Evolutionary conservation across 2,888 invertebrate genomes (phyloP).

Genomic region (Latrodectus hesperus): DNA sequence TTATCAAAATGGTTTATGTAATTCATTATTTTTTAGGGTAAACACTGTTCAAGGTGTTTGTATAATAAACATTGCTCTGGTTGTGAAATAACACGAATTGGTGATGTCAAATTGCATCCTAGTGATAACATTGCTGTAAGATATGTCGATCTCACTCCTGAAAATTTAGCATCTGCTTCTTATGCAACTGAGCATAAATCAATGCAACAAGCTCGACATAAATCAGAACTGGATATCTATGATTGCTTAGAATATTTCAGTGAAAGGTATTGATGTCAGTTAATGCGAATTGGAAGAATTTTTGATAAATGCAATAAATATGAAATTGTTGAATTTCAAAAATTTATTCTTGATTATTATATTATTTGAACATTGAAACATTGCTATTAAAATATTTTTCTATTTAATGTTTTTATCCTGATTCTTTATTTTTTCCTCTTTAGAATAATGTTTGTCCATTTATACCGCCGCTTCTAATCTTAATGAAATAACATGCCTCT

Average conservation of each 20-base stretch:
- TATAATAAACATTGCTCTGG: slow-evolving; percentile 79
- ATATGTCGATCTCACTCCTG: slow-evolving; percentile 76
- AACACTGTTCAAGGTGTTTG: slow-evolving; percentile 79
- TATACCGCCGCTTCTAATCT: too few relatives aligned
- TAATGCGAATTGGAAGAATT: background rate
- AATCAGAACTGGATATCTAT: slow-evolving; percentile 78
- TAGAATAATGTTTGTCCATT: too few relatives aligned
- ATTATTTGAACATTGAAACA: too few relatives aligned
- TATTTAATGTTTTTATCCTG: too few relatives aligned
- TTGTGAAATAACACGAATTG: slow-evolving; percentile 76
- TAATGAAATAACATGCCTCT: too few relatives aligned
- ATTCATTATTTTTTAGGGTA: slow-evolving; percentile 75
- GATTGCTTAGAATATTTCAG: slow-evolving; percentile 81
- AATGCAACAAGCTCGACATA: slow-evolving; percentile 77
- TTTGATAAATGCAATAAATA: too few relatives aligned
- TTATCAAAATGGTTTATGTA: too few relatives aligned
- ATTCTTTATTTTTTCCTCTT: too few relatives aligned
- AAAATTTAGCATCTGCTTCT: slow-evolving; percentile 72
- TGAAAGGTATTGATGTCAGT: slow-evolving; percentile 74
- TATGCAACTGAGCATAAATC: slow-evolving; percentile 76
- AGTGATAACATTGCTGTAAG: slow-evolving; percentile 78
- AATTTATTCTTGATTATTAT: too few relatives aligned
- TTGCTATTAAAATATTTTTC: too few relatives aligned
- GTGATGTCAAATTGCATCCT: slow-evolving; percentile 77
- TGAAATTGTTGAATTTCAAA: too few relatives aligned